Evolutionary conservation across 2,113 vertebrate species (phyloP), one percentile per base, ranked within the genome.

Genomic region (Pristiophorus japonicus): DNA sequence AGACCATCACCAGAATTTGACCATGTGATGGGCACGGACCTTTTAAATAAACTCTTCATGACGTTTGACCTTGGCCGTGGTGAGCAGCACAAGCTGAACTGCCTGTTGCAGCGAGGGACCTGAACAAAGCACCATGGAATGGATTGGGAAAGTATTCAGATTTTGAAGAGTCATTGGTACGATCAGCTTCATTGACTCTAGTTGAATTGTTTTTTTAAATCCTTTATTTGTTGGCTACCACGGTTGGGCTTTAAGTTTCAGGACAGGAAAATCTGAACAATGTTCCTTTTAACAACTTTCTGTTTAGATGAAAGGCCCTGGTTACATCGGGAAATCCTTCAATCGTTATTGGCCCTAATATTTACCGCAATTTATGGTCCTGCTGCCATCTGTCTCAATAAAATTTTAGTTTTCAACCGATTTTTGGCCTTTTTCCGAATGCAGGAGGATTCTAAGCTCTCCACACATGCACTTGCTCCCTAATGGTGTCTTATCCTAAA

Each of bases 71-170:
- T 99, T 99, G 99, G 99, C 99, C 99, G 99, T 99, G 99, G 99
- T 99, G 99, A 99, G 98, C 99, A 99, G 98, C 98, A 99, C 99
- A 99, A 99, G 99, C 98, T 99, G 99, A 99, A 99, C 99, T 98
- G 99, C 99, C 98, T 99, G 98, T 98, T 98, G 99, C 99, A 99
- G 99, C 99, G 99, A 99, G 99, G 99, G 99, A 99, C 98, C 98
- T 98, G 98, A 98, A 94, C 93, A 99, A 99, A 98, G 98, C 99
- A 98, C 98, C 99, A 99, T 99, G 98, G 99, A 98, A 99, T 99
- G 98, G 98, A 99, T 99, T 99, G 99, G 99, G 99, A 99, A 99
- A 99, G 99, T 99, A 99, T 99, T 99, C 99, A 98, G 98, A 98
- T 98, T 99, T 99, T 99, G 98, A 98, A 98, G 98, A 98, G 98